phyloP scores from a whole-genome alignment of 2,888 invertebrate species.

The Eledone cirrhosa region DNA sequence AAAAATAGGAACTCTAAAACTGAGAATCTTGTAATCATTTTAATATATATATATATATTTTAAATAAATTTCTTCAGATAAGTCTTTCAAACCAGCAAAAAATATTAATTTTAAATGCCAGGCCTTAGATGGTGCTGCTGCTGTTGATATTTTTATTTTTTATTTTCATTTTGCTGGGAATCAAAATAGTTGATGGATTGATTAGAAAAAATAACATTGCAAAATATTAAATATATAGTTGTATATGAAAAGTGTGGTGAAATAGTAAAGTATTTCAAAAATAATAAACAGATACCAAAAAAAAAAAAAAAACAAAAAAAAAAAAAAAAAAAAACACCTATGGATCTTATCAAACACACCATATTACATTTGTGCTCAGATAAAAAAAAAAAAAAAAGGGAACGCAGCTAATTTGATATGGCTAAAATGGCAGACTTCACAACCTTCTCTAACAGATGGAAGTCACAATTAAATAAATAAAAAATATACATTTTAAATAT shows the following conservation, averaged over 20 bases:
- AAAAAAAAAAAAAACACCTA: slow-evolving; percentile 41
- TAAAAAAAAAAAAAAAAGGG: no score
- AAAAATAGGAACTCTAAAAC: slow-evolving; percentile 28
- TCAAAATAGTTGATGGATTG: slow-evolving; percentile 38
- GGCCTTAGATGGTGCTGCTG: slow-evolving; percentile 26
- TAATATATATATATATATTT: not conserved
- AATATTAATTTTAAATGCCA: slow-evolving; percentile 27
- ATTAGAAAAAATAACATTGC: slow-evolving; percentile 52
- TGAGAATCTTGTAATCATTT: not conserved
- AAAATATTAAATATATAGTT: slow-evolving; percentile 53
- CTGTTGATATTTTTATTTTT: slow-evolving; percentile 8
- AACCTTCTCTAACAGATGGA: no score
- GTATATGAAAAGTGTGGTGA: slow-evolving; percentile 58
- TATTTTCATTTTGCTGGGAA: slow-evolving; percentile 31
- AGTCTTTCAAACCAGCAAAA: slow-evolving; percentile 24
- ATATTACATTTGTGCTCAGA: no score
- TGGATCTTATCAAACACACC: not conserved
- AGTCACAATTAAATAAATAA: no score
- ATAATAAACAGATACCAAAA: slow-evolving; percentile 49
- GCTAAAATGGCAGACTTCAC: no score
- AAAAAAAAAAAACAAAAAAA: slow-evolving; percentile 50
- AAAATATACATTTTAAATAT: no score
- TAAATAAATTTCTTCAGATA: not conserved
- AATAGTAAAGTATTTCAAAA: slow-evolving; percentile 52
- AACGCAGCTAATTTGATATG: no score